These are phyloP conservation scores for Zoanthus sansibaricus DNA, from an alignment of 92 coral and sea anemone species.

Conservation along the genomic window DNA sequence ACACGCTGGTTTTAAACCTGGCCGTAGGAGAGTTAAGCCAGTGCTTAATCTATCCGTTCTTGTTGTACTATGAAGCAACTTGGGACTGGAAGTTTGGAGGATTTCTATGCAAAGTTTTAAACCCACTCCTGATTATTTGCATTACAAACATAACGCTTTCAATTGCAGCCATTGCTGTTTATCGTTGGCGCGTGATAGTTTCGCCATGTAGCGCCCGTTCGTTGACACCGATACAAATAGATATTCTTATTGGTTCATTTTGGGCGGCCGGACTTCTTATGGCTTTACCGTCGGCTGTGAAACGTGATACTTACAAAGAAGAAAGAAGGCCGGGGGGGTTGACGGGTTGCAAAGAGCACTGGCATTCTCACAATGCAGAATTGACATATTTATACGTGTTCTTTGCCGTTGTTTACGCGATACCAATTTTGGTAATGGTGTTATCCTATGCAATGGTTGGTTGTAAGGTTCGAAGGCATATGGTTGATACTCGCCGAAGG, in stretches of 20 bases:
- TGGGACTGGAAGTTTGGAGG: constrained; percentile 32
- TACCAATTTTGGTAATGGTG: constrained; percentile 21
- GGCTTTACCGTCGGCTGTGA: constrained; percentile 28
- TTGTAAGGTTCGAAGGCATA: constrained; percentile 29
- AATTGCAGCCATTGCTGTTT: constrained; percentile 33
- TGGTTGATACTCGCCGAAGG: constrained; percentile 31
- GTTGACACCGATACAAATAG: constrained; percentile 24
- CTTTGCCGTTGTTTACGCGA: not conserved
- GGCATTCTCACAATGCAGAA: not conserved
- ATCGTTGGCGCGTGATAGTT: constrained; percentile 34
- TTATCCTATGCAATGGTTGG: constrained; percentile 34
- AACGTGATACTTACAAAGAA: not conserved
- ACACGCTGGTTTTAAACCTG: constrained; percentile 36
- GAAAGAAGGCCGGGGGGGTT: not conserved
- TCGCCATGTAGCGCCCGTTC: constrained; percentile 24
- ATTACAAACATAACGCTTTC: constrained; percentile 30
- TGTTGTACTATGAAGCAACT: constrained; percentile 3
- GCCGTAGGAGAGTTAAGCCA: constrained; percentile 33
- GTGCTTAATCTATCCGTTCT: not conserved
- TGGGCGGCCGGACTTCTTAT: not conserved
- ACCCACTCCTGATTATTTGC: constrained; percentile 14
- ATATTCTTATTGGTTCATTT: constrained; percentile 13
- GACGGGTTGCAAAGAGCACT: not conserved
- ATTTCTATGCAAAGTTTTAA: constrained; percentile 35
- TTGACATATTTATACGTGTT: not conserved